These are phyloP conservation scores for Mactra quadrangularis DNA, from an alignment of 1,140 invertebrate genomes.

Conservation along the genomic window DNA sequence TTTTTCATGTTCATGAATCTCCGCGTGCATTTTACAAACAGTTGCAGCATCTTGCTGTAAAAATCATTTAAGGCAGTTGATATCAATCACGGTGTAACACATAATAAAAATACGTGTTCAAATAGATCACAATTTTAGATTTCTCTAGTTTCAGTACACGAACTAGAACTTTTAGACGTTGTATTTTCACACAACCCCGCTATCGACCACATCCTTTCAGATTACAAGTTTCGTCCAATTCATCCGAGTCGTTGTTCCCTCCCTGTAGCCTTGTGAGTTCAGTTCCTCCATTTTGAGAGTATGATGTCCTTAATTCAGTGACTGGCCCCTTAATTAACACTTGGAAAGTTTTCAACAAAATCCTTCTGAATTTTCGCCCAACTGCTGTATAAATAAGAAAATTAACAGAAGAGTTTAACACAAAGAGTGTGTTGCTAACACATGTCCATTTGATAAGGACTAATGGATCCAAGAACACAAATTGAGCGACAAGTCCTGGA, in stretches of 20 bases:
- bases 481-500: constrained; percentile 79
- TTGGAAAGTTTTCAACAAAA: constrained; percentile 72
- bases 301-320: constrained; percentile 35
- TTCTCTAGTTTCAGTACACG: too few species aligned
- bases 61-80: too few species aligned
- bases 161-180: too few species aligned
- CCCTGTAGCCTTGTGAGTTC: constrained; percentile 28
- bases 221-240: constrained; percentile 41
- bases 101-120: too few species aligned
- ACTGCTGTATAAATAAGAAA: constrained; percentile 81
- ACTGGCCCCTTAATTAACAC: constrained; percentile 41
- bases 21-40: too few species aligned
- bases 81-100: too few species aligned
- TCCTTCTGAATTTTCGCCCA: constrained; percentile 75
- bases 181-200: too few species aligned
- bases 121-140: too few species aligned
- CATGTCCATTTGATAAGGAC: constrained; percentile 75
- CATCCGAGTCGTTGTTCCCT: constrained; percentile 18
- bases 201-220: constrained; percentile 36
- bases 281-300: constrained; percentile 49
- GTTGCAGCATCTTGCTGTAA: too few species aligned
- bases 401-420: constrained; percentile 80
- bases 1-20: too few species aligned
- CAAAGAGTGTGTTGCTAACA: constrained; percentile 78
- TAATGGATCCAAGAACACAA: constrained; percentile 67